These are phyloP conservation scores for Anticlea derivata DNA, from an alignment of 2,888 invertebrate species.

Conservation along the genomic window DNA sequence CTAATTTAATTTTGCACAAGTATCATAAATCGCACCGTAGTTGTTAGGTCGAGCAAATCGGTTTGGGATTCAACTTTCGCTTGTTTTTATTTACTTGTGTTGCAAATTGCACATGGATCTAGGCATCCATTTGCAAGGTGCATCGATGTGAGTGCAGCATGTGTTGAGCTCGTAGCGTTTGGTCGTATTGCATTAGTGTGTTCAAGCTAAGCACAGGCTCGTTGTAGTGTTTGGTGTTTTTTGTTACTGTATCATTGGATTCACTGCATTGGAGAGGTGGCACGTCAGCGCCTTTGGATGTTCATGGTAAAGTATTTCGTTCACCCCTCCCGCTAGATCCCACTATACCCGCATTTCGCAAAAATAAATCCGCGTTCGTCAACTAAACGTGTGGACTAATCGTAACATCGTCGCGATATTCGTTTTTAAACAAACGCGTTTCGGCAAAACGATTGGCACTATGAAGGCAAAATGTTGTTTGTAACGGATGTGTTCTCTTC, in stretches of 20 bases:
- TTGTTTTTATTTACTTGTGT: constrained; percentile 59
- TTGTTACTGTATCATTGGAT: constrained; percentile 76
- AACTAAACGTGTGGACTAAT: constrained; percentile 74
- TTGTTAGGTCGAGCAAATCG: constrained; percentile 78
- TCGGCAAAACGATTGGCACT: constrained; percentile 79
- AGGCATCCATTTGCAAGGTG: constrained; percentile 75
- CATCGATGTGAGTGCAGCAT: constrained; percentile 77
- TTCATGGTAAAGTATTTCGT: constrained; percentile 79
- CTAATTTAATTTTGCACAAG: constrained; percentile 74
- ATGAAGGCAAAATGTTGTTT: constrained; percentile 66
- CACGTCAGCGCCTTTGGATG: constrained; percentile 77
- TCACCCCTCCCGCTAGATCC: constrained; percentile 74
- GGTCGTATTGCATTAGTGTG: constrained; percentile 80
- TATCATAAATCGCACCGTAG: constrained; percentile 79
- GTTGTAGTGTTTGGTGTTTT: constrained; percentile 81
- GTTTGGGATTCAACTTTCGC: constrained; percentile 72
- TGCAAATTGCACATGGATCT: constrained; percentile 77
- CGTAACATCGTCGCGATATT: constrained; percentile 60
- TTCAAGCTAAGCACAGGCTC: constrained; percentile 80
- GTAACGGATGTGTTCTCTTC: constrained; percentile 54
- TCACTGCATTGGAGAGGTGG: constrained; percentile 83
- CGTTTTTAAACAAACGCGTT: constrained; percentile 59
- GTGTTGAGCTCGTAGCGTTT: constrained; percentile 81
- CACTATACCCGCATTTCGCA: constrained; percentile 63
- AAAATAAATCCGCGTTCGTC: constrained; percentile 59